A percentile compares a stretch with the other conserved stretches of the same genome.
Evolutionary conservation across 2,797 vertebrate species (phyloP).

Genomic region (Nyctalus aviator): DNA sequence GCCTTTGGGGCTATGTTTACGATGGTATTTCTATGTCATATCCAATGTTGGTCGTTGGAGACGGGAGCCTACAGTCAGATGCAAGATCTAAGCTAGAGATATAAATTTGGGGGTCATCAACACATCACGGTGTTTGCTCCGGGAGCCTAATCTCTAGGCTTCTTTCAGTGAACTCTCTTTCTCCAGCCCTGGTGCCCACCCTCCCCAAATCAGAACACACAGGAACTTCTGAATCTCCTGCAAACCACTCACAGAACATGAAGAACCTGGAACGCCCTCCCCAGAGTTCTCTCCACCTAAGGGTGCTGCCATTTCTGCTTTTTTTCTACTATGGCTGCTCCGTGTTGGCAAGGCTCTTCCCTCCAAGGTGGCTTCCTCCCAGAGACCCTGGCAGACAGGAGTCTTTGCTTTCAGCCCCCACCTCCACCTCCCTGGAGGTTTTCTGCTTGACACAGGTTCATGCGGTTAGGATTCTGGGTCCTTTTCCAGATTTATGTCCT

Average conservation of each 20-base stretch:
- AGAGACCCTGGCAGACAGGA: neutral
- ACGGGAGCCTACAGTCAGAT: neutral
- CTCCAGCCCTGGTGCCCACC: neutral
- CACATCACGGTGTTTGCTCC: neutral
- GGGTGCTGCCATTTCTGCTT: neutral
- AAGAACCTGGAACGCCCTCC: neutral
- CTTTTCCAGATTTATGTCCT: neutral
- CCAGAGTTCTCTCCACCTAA: neutral
- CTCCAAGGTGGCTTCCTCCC: neutral
- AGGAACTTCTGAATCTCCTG: neutral
- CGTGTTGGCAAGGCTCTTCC: neutral
- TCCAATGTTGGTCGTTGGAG: neutral
- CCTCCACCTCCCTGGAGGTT: neutral
- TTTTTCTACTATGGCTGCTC: neutral
- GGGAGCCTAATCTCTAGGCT: neutral
- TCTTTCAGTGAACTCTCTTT: neutral
- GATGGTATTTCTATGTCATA: neutral
- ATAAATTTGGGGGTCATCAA: neutral
- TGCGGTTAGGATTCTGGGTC: neutral
- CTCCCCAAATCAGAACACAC: neutral
- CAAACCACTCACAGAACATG: neutral
- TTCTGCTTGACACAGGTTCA: neutral
- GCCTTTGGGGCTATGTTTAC: neutral
- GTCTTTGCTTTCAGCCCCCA: neutral
- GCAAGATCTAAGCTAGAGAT: neutral